Conservation (phyloP, 2,113 vertebrate species). For the Corythoichthys intestinalis region DNA sequence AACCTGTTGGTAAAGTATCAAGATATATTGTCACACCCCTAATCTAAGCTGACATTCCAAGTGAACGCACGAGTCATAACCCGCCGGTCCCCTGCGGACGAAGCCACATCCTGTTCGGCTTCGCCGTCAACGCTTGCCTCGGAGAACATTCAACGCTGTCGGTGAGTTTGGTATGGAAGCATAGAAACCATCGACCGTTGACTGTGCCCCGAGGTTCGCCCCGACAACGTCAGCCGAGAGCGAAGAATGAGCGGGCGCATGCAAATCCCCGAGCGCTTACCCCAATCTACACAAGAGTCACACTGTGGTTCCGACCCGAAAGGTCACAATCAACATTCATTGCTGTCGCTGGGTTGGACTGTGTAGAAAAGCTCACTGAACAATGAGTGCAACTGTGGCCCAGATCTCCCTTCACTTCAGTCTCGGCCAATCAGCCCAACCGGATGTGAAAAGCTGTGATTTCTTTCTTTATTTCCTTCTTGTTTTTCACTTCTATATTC, state of each 20-base stretch:
- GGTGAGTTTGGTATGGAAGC: constrained; percentile 93
- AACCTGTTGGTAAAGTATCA: too few species aligned
- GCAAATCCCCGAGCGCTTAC: constrained; percentile 27
- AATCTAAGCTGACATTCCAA: too few species aligned
- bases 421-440: constrained; percentile 58
- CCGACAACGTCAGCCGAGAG: constrained; percentile 18
- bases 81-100: constrained; percentile 31
- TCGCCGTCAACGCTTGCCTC: constrained; percentile 56
- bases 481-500: constrained; percentile 63
- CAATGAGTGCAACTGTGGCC: constrained; percentile 99
- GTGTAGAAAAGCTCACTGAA: constrained; percentile 97
- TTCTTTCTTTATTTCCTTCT: constrained; percentile 60
- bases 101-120: constrained; percentile 18
- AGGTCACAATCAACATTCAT: constrained; percentile 99
- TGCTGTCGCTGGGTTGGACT: constrained; percentile 99
- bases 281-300: constrained; percentile 29
- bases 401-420: constrained; percentile 65
- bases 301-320: constrained; percentile 66
- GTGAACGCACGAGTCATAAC: neutral
- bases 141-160: constrained; percentile 97
- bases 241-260: constrained; percentile 40
- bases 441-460: constrained; percentile 56
- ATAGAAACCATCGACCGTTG: constrained; percentile 99
- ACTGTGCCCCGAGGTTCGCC: constrained; percentile 91
- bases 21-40: too few species aligned